Evolutionary conservation across 2,888 invertebrate genomes (phyloP).

Genomic region (Corbicula japonica): DNA sequence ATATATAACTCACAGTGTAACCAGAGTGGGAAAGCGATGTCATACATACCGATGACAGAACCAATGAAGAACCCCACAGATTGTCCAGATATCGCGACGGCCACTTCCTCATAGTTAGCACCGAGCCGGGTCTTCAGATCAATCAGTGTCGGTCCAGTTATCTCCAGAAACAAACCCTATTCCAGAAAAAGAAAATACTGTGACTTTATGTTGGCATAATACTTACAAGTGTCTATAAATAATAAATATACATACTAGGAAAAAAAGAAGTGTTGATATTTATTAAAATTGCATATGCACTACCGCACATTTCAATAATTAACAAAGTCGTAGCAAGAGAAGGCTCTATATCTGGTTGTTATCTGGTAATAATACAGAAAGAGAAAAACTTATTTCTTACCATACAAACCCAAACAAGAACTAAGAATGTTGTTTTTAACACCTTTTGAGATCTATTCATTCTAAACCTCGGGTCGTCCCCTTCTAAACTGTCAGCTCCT

Average conservation of each 20-base stretch:
- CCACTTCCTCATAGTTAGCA: slow-evolving; percentile 74
- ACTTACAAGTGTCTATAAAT: no score
- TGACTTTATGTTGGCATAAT: no score
- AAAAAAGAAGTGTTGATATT: no score
- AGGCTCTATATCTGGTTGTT: no score
- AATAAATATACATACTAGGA: no score
- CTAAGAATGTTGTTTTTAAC: slow-evolving; percentile 57
- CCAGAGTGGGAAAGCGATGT: no score
- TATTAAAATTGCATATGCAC: no score
- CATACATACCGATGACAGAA: slow-evolving; percentile 53
- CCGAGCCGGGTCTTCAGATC: slow-evolving; percentile 70
- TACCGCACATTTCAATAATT: no score
- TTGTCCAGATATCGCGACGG: slow-evolving; percentile 68
- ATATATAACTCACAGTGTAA: no score
- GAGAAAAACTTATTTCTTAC: slow-evolving; percentile 32
- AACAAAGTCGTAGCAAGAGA: no score
- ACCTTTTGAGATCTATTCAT: slow-evolving; percentile 34
- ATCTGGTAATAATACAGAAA: no score
- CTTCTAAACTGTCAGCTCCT: no score
- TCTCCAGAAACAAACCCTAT: slow-evolving; percentile 70
- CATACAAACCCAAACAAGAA: slow-evolving; percentile 61
- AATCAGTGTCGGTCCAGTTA: slow-evolving; percentile 74
- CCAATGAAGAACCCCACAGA: slow-evolving; percentile 71
- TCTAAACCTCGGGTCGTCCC: slow-evolving; percentile 1
- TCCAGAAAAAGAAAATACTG: neutral